Base-by-base conservation (phyloP, 1,140 invertebrate genomes). In the Hyles euphorbiae region DNA sequence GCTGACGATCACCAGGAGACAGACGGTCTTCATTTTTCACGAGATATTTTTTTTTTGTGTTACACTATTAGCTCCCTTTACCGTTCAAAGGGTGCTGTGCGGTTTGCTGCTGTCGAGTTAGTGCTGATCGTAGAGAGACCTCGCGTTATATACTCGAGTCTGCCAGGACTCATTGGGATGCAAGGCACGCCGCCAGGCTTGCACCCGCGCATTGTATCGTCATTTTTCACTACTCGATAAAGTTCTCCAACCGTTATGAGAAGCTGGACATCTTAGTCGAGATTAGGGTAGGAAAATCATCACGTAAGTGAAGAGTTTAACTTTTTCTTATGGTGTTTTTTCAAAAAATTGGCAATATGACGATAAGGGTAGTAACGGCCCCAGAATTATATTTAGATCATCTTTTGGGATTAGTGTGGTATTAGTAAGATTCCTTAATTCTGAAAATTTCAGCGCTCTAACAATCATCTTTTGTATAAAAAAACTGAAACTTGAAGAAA, bases 61-160 rank as follows among this genome's bases (percentile, higher is more conserved):
- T 22, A 53, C 68, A 72, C 70, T 63, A 47, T 58, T 57, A 43
- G 43, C 56, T 62, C 67, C 71, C 70, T 74, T 79, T 58, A 54
- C 22, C 22, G 34, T 11, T 34, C 40, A 60, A 74, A 73, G 70
- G 76, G 72, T 80, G 75, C 70, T 76, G 78, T 75, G 60, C 56
- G 66, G 58, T 71, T 53, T 67, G 61, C 54, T 60, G 75, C 70
- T 72, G 60, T 66, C 60, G 63, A 72, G 66, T 65, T 74, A 77
- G 74, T 85, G 84, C 54, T 72, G 70, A 56, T 49, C 53, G 43
- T 54, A 56, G 49, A 43, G 63, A 61, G 63, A 53, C 47, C 58
- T 49, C 69, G 74, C 74, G 66, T 81, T 85, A 78, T 87, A 84
- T 87, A 87, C 63, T 75, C 71, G 64, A 63, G 69, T 65, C 70